phyloP scores from a whole-genome alignment of 2,113 vertebrate species.

The Lontra canadensis region DNA sequence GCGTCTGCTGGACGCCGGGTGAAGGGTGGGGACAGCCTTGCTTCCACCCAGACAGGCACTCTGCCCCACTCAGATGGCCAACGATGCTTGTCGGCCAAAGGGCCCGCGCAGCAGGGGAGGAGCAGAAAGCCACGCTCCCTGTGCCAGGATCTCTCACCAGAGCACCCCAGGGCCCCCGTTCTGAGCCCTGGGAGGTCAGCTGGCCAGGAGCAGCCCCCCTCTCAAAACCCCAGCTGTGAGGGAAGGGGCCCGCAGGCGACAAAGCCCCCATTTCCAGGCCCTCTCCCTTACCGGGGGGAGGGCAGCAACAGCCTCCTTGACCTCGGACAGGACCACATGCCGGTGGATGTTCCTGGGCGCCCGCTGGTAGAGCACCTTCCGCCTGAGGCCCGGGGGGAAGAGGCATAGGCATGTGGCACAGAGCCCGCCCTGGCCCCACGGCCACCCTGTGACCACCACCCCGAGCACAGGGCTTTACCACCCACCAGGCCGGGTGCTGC shows the following conservation, averaged over 20 bases:
- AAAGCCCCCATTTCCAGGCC: background rate
- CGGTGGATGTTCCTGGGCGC: constrained; percentile 96
- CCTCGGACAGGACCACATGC: constrained; percentile 95
- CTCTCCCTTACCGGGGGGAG: constrained; percentile 90
- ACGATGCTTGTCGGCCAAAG: background rate
- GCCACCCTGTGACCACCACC: accelerated
- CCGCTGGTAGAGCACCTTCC: constrained; percentile 94
- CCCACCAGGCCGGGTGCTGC: constrained; percentile 9
- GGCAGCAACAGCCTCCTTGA: constrained; percentile 93
- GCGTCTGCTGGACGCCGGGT: background rate
- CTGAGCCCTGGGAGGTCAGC: background rate
- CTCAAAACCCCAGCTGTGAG: background rate
- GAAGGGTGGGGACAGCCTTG: too few species aligned
- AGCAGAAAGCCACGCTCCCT: background rate
- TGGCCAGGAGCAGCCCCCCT: background rate
- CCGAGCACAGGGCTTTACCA: background rate
- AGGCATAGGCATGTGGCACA: accelerated
- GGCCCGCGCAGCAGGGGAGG: accelerated
- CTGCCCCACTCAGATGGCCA: too few species aligned
- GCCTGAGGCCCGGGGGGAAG: constrained; percentile 79
- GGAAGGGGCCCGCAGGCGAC: background rate
- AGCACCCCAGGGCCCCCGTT: background rate
- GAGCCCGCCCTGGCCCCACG: accelerated
- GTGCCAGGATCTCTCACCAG: background rate
- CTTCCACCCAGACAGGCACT: background rate